Percentiles rank a stretch among this genome's conserved stretches.
Conservation (phyloP, 2,888 invertebrate species). For the Plagodis pulveraria region DNA sequence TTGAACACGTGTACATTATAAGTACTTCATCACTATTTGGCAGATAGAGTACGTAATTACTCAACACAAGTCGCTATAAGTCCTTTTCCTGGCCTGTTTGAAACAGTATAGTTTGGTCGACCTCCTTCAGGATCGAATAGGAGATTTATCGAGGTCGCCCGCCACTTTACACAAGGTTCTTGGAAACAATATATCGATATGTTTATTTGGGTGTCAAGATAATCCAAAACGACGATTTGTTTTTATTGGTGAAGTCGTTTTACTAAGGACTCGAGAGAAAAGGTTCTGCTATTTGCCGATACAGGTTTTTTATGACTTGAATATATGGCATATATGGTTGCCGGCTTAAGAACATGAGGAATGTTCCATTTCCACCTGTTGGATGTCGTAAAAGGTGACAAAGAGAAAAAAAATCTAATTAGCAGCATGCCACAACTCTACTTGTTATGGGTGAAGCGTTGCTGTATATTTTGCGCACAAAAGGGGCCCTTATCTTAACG, state of each 20-base stretch:
- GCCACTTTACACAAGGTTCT: constrained; percentile 55
- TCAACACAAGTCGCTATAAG: constrained; percentile 6
- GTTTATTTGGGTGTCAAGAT: constrained; percentile 27
- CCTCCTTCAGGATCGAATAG: constrained; percentile 57
- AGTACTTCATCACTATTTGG: too few species aligned
- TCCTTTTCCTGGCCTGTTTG: neutral
- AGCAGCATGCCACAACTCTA: too few species aligned
- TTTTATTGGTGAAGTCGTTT: constrained; percentile 14
- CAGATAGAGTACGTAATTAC: too few species aligned
- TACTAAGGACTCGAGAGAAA: constrained; percentile 2
- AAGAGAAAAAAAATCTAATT: too few species aligned
- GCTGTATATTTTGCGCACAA: too few species aligned
- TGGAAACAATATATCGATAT: constrained; percentile 42
- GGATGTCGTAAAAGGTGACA: too few species aligned
- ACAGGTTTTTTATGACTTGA: neutral
- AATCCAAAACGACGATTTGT: constrained; percentile 18
- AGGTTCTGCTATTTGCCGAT: constrained; percentile 1
- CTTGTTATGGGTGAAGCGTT: too few species aligned
- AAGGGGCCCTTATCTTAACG: too few species aligned
- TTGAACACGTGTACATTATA: too few species aligned
- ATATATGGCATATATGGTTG: too few species aligned
- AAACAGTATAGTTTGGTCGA: constrained; percentile 51
- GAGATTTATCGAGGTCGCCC: constrained; percentile 73
- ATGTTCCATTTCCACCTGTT: too few species aligned
- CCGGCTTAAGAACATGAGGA: too few species aligned